A percentile compares a stretch with the other conserved stretches of the same genome.
These are phyloP conservation scores for Oikopleura dioica DNA, from an alignment of 23 tunicate species.

Conservation along the genomic window DNA sequence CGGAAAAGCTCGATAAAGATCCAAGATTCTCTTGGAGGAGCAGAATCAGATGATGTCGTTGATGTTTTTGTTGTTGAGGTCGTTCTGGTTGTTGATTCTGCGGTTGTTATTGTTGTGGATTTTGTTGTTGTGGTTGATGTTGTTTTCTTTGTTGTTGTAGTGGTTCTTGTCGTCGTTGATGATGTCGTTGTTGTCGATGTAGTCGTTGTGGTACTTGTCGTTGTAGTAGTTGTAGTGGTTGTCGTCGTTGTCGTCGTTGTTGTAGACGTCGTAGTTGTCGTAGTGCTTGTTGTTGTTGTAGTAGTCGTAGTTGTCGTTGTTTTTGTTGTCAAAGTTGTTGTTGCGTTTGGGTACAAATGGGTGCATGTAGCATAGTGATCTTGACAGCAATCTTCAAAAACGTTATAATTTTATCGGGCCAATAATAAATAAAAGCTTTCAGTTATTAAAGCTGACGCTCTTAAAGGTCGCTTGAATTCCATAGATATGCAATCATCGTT, in stretches of 20 bases:
- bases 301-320: background rate
- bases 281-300: background rate
- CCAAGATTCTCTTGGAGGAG: background rate
- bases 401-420: background rate
- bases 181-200: conserved; percentile 7
- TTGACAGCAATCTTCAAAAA: background rate
- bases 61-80: background rate
- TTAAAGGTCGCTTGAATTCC: no score
- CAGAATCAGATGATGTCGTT: background rate
- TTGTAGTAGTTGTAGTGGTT: background rate
- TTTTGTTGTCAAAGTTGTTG: background rate
- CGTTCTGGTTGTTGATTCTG: background rate
- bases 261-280: background rate
- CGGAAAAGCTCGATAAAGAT: background rate
- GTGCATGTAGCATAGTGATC: background rate
- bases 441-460: no score
- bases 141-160: background rate
- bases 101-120: background rate
- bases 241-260: background rate
- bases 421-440: no score
- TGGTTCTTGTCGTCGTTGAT: background rate
- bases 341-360: background rate
- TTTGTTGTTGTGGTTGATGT: conserved; percentile 2
- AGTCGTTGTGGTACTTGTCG: background rate
- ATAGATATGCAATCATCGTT: no score